Evolutionary conservation across 2,888 invertebrate species (phyloP).

Genomic region (Vannuccia rotundouncinata): DNA sequence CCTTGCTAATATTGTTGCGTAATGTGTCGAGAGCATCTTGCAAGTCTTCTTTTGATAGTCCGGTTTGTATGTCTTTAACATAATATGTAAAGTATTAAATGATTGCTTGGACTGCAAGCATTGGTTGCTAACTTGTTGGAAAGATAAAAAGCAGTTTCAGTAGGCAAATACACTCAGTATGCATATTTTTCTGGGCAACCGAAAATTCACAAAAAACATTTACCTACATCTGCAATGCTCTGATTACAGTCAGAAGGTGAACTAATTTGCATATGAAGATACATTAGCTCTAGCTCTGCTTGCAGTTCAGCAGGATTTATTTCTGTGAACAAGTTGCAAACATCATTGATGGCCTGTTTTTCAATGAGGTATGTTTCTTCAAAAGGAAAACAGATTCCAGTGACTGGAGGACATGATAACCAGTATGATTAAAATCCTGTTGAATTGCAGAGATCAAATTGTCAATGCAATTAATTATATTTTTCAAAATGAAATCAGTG

Average conservation of each 20-base stretch:
- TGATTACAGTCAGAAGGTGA: constrained; percentile 25
- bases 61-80: background rate
- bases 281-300: no score
- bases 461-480: constrained; percentile 13
- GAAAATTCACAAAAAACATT: no score
- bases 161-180: no score
- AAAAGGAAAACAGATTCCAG: background rate
- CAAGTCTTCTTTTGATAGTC: background rate
- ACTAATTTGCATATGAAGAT: background rate
- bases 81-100: no score
- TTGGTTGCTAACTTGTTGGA: no score
- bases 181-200: no score
- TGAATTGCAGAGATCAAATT: constrained; percentile 11
- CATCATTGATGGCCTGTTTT: constrained; percentile 13
- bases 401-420: background rate
- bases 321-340: constrained; percentile 10
- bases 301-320: constrained; percentile 6
- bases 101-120: no score
- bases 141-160: no score
- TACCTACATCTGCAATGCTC: no score
- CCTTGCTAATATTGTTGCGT: background rate
- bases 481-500: background rate
- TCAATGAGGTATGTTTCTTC: background rate
- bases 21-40: background rate
- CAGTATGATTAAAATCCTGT: background rate